Evolutionary conservation across 2,888 invertebrate genomes (phyloP).

Genomic region (Mimumesa dahlbomi): DNA sequence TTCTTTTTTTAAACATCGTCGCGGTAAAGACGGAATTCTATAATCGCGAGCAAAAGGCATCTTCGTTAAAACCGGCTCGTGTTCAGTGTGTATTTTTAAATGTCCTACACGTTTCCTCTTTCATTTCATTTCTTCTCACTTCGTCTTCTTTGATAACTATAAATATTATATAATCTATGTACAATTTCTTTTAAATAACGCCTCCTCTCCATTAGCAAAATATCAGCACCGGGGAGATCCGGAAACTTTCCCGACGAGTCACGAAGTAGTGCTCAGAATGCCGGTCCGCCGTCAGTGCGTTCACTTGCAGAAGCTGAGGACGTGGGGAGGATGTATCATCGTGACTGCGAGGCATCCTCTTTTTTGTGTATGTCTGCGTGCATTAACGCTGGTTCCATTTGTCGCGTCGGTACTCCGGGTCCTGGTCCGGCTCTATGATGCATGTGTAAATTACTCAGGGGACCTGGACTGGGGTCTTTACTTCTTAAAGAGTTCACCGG

Average conservation of each 20-base stretch:
- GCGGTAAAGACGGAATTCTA: slow-evolving; percentile 4
- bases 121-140: slow-evolving; percentile 31
- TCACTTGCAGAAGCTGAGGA: slow-evolving; percentile 60
- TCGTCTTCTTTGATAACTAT: slow-evolving; percentile 72
- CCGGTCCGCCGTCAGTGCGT: slow-evolving; percentile 55
- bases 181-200: slow-evolving; percentile 75
- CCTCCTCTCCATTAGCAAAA: slow-evolving; percentile 68
- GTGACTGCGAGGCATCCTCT: slow-evolving; percentile 82
- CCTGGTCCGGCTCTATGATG: slow-evolving; percentile 82
- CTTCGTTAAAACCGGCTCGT: slow-evolving; percentile 34
- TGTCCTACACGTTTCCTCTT: slow-evolving; percentile 43
- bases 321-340: slow-evolving; percentile 79
- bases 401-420: slow-evolving; percentile 79
- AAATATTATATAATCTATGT: slow-evolving; percentile 78
- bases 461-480: slow-evolving; percentile 82
- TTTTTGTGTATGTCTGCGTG: slow-evolving; percentile 82
- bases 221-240: slow-evolving; percentile 57
- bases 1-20: slow-evolving; percentile 1
- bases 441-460: slow-evolving; percentile 82
- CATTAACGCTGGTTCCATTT: slow-evolving; percentile 73
- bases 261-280: slow-evolving; percentile 49
- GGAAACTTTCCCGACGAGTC: slow-evolving; percentile 30
- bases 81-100: slow-evolving; percentile 23
- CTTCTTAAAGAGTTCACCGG: slow-evolving; percentile 81
- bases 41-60: slow-evolving; percentile 56